phyloP scores from a whole-genome alignment of 2,113 vertebrate genomes.

The Myotis yumanensis region DNA sequence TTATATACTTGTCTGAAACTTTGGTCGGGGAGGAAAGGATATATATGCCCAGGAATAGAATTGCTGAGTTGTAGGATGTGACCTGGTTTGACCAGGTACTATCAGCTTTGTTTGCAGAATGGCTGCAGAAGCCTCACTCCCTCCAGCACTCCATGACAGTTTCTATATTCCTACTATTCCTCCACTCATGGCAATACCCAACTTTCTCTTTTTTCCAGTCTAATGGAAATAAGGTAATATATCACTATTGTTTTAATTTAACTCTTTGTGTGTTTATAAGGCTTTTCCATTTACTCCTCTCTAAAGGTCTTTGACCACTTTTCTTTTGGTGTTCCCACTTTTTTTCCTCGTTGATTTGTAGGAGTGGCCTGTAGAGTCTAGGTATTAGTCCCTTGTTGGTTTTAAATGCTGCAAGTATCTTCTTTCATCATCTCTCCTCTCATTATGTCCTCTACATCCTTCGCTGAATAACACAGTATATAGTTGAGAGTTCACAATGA shows the following conservation, averaged over 20 bases:
- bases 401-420: background rate
- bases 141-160: background rate
- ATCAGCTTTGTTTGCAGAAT: background rate
- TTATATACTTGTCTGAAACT: background rate
- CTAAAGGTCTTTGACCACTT: background rate
- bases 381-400: background rate
- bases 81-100: background rate
- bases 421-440: background rate
- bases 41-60: background rate
- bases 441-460: background rate
- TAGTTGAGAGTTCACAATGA: background rate
- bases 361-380: background rate
- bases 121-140: background rate
- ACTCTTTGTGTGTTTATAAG: background rate
- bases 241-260: background rate
- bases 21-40: background rate
- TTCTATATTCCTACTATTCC: background rate
- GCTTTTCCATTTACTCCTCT: background rate
- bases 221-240: background rate
- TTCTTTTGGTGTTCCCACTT: background rate
- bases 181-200: background rate
- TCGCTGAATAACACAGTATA: background rate
- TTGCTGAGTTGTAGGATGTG: background rate
- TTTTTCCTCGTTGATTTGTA: background rate
- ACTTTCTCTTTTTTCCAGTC: background rate